phyloP scores from a whole-genome alignment of 2,888 invertebrate species.

The Chrysolina americana region DNA sequence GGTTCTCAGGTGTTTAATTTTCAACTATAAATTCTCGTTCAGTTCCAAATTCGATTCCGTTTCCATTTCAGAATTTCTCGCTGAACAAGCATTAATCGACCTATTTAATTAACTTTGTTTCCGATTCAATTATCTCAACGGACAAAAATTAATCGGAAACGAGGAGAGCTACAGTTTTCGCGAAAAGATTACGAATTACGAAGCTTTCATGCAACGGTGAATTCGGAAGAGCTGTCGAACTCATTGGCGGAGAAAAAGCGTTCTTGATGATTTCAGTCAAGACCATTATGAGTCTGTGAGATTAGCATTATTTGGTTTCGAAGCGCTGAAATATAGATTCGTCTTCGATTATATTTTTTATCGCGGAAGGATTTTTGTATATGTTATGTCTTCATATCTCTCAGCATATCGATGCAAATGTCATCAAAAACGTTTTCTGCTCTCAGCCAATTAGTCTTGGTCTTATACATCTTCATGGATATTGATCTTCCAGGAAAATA shows the following conservation, averaged over 20 bases:
- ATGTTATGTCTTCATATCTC: too few relatives aligned
- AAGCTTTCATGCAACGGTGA: background rate
- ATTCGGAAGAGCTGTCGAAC: background rate
- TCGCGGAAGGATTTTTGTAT: too few relatives aligned
- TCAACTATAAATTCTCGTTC: constrained; percentile 13
- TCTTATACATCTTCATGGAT: too few relatives aligned
- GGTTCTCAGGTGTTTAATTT: constrained; percentile 17
- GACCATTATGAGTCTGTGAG: background rate
- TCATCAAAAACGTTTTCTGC: too few relatives aligned
- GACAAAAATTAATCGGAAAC: constrained; percentile 2
- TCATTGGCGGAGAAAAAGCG: background rate
- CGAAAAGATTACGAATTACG: background rate
- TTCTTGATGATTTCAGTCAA: background rate
- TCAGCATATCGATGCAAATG: too few relatives aligned
- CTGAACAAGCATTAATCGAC: constrained; percentile 9
- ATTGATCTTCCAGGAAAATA: too few relatives aligned
- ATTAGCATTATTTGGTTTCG: too few relatives aligned
- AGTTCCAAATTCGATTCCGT: constrained; percentile 19
- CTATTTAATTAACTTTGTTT: constrained; percentile 22
- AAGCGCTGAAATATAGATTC: too few relatives aligned
- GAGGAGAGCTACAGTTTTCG: background rate
- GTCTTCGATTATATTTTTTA: too few relatives aligned
- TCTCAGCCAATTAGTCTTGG: too few relatives aligned
- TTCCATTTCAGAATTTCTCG: background rate
- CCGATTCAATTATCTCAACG: background rate